phyloP scores from a whole-genome alignment of 2,113 vertebrate genomes.

The Semicossyphus pulcher region DNA sequence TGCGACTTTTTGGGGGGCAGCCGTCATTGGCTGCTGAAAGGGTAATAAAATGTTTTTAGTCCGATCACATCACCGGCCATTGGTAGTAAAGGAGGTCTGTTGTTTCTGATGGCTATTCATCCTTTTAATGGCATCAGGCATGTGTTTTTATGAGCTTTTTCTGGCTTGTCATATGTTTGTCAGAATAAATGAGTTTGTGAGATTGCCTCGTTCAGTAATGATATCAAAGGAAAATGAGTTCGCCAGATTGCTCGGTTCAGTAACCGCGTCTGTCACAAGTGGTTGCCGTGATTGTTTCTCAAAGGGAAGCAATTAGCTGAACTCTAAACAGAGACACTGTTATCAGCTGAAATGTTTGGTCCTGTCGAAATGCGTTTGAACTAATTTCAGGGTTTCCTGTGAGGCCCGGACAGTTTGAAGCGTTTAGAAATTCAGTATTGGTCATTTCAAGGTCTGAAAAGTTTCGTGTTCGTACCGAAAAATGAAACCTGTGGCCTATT shows the following conservation, averaged over 20 bases:
- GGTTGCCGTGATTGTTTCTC: slow-evolving; percentile 24
- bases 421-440: neutral
- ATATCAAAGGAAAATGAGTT: slow-evolving; percentile 37
- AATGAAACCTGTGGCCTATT: too few relatives aligned
- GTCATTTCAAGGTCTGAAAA: neutral
- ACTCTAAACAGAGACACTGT: neutral
- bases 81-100: neutral
- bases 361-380: neutral
- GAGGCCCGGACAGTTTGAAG: neutral
- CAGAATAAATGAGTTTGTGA: slow-evolving; percentile 15
- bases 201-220: slow-evolving; percentile 17
- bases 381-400: slow-evolving; percentile 9
- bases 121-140: neutral
- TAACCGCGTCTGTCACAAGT: slow-evolving; percentile 21
- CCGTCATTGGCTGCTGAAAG: neutral
- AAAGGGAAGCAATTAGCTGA: slow-evolving; percentile 47
- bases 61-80: neutral
- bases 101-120: neutral
- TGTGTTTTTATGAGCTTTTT: neutral
- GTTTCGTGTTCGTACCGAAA: neutral
- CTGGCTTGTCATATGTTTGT: slow-evolving; percentile 25
- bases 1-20: too few relatives aligned
- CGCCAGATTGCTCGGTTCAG: slow-evolving; percentile 10
- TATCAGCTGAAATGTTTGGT: slow-evolving; percentile 26
- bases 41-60: neutral